Evolutionary conservation across 2,888 invertebrate species (phyloP), one percentile per base, ranked within the genome.

Genomic region (Epiblema foenella): DNA sequence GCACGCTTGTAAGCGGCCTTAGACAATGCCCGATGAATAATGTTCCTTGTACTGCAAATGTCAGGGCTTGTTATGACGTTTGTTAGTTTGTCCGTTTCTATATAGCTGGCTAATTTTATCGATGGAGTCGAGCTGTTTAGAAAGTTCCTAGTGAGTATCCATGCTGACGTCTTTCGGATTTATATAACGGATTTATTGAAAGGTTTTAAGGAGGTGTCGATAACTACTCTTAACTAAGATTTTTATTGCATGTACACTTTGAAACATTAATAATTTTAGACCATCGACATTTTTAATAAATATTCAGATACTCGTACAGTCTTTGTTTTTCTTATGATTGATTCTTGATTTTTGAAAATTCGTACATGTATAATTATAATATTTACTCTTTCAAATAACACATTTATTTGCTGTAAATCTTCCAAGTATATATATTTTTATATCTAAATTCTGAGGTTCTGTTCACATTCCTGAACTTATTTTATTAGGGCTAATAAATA

Each of bases 21-120:
- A 87, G 82, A 90, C 91, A 89, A 89, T 88, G 84, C 83, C 79
- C 82, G 84, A 87, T 90, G 89, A 91, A 86, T 89, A 84, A 91
- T 91, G 86, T 77, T 73, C 78, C 75, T 76, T 77, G 81, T 82
- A 84, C 84, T 80, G 86, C 88, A 84, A 89, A 90, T 89, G 90
- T 89, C 90, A 84, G 79, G 77, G 78, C 86, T 83, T 83, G 86
- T 86, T 86, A 83, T 83, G 82, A 79, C 74, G 79, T 77, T 80
- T 75, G 75, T 66, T 66, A 64, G 64, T 60, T 66, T 70, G 70
- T 77, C 65, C 74, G 65, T 73, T 64, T 72, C 69, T 72, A 67
- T 59, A 57, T 51, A 63, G 67, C 52, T 59, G 59, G 65, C 70
- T 70, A 70, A 70, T 70, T 70, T 70, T 60, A 56, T 65, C 65